These are phyloP conservation scores for Acanthurus leucopareius DNA, from an alignment of 2,797 vertebrate species.

Conservation along the genomic window DNA sequence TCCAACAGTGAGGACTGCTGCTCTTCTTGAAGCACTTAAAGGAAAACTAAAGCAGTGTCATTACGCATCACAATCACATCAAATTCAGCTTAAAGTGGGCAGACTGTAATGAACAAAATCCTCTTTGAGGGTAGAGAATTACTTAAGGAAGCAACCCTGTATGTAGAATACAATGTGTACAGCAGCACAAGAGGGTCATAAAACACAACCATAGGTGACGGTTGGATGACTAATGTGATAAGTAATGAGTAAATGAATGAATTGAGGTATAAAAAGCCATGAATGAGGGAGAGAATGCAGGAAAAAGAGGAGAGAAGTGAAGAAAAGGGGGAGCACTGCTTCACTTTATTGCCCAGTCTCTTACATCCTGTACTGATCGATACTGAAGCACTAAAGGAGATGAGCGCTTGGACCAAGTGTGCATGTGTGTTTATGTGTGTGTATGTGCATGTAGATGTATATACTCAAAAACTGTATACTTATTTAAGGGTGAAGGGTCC, in stretches of 20 bases:
- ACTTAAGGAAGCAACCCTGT: neutral
- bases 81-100: conserved; percentile 25
- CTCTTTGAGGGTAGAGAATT: conserved; percentile 1
- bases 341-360: conserved; percentile 83
- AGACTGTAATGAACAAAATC: conserved; percentile 16
- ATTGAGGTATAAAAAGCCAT: conserved; percentile 54
- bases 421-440: conserved; percentile 48
- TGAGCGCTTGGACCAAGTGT: conserved; percentile 71
- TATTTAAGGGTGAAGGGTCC: too few relatives aligned
- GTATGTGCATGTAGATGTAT: conserved; percentile 21
- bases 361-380: conserved; percentile 85
- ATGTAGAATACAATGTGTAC: conserved; percentile 7
- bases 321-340: conserved; percentile 69
- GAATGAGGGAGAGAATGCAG: conserved; percentile 55
- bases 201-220: neutral
- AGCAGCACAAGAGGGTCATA: conserved; percentile 20
- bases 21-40: conserved; percentile 57
- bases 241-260: conserved; percentile 71
- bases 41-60: conserved; percentile 38
- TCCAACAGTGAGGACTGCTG: conserved; percentile 57
- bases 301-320: conserved; percentile 66
- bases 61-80: conserved; percentile 33
- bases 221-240: conserved; percentile 64
- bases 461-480: too few relatives aligned
- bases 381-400: conserved; percentile 86